A percentile compares a stretch with the other conserved stretches of the same genome.
phyloP scores from a whole-genome alignment of 2,797 vertebrate genomes.

The Peromyscus eremicus region DNA sequence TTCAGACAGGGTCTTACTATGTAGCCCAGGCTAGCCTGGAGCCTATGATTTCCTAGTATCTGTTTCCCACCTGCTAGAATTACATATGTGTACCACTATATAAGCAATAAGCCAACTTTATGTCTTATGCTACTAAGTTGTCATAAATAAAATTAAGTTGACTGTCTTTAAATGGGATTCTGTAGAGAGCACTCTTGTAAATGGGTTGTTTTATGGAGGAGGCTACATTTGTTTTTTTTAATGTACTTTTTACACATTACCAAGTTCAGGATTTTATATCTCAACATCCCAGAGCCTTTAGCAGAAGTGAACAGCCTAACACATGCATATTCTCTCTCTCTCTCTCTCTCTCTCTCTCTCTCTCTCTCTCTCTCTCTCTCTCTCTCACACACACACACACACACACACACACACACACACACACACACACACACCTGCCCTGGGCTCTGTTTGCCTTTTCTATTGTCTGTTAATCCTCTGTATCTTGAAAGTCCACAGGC shows the following conservation, averaged over 20 bases:
- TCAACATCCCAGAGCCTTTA: neutral
- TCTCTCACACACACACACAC: neutral
- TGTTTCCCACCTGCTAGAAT: neutral
- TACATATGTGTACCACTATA: neutral
- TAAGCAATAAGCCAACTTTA: neutral
- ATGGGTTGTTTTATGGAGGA: neutral
- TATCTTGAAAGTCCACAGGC: neutral
- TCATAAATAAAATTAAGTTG: conserved; percentile 33
- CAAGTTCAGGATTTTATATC: conserved; percentile 14
- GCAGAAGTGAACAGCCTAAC: neutral
- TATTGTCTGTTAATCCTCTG: neutral
- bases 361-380: no score
- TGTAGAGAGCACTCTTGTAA: neutral
- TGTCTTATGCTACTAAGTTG: neutral
- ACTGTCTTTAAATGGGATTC: conserved; percentile 18
- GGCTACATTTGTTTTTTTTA: neutral
- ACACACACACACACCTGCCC: neutral
- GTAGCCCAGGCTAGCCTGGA: neutral
- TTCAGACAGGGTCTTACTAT: neutral
- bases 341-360: no score
- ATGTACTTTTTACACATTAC: neutral
- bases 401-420: neutral
- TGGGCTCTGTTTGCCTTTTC: conserved; percentile 4
- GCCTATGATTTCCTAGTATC: neutral
- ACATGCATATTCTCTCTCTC: neutral